phyloP scores from a whole-genome alignment of 1,140 invertebrate genomes.

The Solenopsis invicta region DNA sequence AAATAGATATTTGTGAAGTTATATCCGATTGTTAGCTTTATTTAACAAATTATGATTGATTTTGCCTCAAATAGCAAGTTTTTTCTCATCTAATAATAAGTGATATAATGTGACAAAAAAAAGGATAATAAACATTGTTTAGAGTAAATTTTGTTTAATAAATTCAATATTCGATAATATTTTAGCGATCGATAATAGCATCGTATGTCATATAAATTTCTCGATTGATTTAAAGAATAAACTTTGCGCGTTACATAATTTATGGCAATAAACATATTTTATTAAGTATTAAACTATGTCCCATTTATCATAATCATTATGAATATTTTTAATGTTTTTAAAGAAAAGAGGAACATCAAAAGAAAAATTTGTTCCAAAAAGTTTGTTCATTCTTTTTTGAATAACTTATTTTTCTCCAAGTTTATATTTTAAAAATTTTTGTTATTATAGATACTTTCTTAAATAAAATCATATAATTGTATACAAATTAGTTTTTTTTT shows the following conservation, averaged over 20 bases:
- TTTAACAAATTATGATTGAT: neutral
- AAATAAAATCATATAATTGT: no score
- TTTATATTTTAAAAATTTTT: no score
- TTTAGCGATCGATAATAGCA: neutral
- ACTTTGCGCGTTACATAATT: neutral
- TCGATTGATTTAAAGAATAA: neutral
- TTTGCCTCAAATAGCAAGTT: neutral
- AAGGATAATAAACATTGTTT: neutral
- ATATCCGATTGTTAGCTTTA: neutral
- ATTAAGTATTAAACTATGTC: neutral
- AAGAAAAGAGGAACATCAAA: neutral
- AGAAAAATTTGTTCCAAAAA: neutral
- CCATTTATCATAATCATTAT: neutral
- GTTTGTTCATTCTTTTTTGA: no score
- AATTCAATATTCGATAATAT: neutral
- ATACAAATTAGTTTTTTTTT: no score
- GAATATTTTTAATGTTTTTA: neutral
- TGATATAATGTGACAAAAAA: neutral
- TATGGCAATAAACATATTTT: neutral
- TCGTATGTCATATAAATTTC: neutral
- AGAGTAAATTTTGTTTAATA: neutral
- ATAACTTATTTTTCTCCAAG: no score
- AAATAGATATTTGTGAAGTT: conserved; percentile 5
- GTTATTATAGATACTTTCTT: no score
- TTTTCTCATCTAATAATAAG: neutral